phyloP scores from a whole-genome alignment of 2,113 vertebrate species.

The Siniperca chuatsi region DNA sequence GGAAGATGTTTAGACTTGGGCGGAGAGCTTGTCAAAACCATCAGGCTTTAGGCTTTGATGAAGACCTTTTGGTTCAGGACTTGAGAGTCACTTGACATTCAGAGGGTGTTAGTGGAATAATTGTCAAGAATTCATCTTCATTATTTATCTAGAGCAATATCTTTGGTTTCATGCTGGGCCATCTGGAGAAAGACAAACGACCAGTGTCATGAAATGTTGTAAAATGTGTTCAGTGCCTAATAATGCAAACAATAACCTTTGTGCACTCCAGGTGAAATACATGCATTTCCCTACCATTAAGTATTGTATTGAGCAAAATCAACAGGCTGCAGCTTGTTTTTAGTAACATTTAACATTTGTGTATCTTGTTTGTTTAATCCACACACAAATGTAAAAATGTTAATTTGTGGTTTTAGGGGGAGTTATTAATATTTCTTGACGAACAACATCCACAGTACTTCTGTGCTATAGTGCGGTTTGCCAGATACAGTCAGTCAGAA shows the following conservation, averaged over 20 bases:
- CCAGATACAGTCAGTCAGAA: no score
- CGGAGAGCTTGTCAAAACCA: slow-evolving; percentile 67
- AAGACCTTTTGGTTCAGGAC: slow-evolving; percentile 55
- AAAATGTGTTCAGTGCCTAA: neutral
- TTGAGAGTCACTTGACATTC: slow-evolving; percentile 68
- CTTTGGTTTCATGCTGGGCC: slow-evolving; percentile 32
- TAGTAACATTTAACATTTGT: no score
- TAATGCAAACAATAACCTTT: neutral
- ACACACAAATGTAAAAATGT: no score
- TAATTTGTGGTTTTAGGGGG: no score
- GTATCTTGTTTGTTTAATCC: neutral
- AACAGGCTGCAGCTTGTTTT: neutral
- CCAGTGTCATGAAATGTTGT: neutral
- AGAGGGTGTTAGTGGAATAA: slow-evolving; percentile 54
- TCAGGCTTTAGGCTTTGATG: slow-evolving; percentile 69
- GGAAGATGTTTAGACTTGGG: slow-evolving; percentile 74
- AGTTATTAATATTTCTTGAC: no score
- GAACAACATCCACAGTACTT: no score
- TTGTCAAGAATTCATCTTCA: slow-evolving; percentile 50
- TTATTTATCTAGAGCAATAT: slow-evolving; percentile 46
- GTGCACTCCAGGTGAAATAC: neutral
- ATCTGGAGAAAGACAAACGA: neutral
- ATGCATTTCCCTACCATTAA: neutral
- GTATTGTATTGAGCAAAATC: neutral
- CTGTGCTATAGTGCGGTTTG: no score